Evolutionary conservation across 2,888 invertebrate genomes (phyloP), one percentile per base, ranked within the genome.

Genomic region (Aleiodes leptofemur): DNA sequence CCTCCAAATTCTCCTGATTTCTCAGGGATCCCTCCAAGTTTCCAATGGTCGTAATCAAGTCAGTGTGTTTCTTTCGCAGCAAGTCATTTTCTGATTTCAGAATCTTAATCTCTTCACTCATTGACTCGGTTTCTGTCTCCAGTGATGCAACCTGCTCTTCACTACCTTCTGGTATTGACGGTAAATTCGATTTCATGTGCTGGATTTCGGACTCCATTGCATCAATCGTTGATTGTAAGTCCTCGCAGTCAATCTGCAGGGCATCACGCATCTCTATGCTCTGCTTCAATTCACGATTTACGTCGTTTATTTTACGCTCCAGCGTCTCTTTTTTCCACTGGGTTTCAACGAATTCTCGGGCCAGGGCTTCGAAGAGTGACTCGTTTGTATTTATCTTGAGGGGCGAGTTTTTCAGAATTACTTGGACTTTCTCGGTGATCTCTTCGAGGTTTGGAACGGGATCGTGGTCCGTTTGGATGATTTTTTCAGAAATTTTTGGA

Each of bases 1-100:
- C 91, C 66, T 91, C 89, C 79, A 92, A 90, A 81, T 91, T 92
- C 48, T 91, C 90, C 4, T 91, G 86, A 79, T 91, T 91, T 79
- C 91, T 91, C 73, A 91, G 90, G 82, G 90, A 91, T 50, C 90
- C 88, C 81, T 90, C 90, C 55, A 82, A 59, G 0, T 78, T 34
- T n/a, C 78, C 78, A 23, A 82, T 76, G 31, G 82, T 83, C 6
- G 80, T 76, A 4, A 84, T 80, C 23, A 88, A 76, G 38, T 84
- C 85, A 0, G 82, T 75, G 29, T 87, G 85, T 9, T 83, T 80
- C 4, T 82, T 72, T 16, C 82, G 80, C 16, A 88, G 57, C 4
- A 69, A 75, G 4, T 82, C 80, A 16, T 84, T 86, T 51, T 88
- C 87, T 0, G 88, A 88, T 76, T 90, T 90, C 1, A 92, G 83